Percentiles rank a stretch among this genome's conserved stretches.
phyloP scores from a whole-genome alignment of 2,888 invertebrate genomes.

The Eupithecia dodoneata region DNA sequence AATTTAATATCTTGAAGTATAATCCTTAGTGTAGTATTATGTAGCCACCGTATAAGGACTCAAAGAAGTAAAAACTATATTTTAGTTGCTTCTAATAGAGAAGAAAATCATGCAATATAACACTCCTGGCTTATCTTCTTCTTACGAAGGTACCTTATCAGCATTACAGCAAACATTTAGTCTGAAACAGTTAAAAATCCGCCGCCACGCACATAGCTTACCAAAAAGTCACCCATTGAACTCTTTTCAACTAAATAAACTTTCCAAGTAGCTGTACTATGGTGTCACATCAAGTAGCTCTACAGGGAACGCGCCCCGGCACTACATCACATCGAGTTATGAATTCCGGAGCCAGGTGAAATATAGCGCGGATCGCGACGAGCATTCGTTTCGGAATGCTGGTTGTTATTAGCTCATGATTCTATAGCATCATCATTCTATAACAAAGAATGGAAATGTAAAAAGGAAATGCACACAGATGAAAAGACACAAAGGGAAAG shows the following conservation, averaged over 20 bases:
- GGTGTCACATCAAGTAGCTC: slow-evolving; percentile 57
- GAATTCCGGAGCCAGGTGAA: slow-evolving; percentile 70
- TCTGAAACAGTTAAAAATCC: not conserved
- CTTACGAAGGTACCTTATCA: too few relatives aligned
- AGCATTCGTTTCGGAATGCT: slow-evolving; percentile 50
- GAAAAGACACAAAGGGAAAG: not conserved
- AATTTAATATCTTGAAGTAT: too few relatives aligned
- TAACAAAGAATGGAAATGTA: not conserved
- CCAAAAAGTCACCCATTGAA: not conserved
- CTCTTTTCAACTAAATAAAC: not conserved
- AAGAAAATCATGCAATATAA: too few relatives aligned
- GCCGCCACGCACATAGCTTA: not conserved
- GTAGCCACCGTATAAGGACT: not conserved
- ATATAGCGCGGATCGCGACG: slow-evolving; percentile 59
- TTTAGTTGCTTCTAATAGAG: too few relatives aligned
- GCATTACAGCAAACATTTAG: not conserved
- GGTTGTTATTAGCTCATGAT: not conserved
- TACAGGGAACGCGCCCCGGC: slow-evolving; percentile 55
- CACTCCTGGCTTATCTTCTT: too few relatives aligned
- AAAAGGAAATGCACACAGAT: not conserved
- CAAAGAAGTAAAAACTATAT: too few relatives aligned
- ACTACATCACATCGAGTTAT: slow-evolving; percentile 67
- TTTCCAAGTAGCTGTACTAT: slow-evolving; percentile 18
- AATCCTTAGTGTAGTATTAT: too few relatives aligned
- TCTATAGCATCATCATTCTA: not conserved